Evolutionary conservation across 2,797 vertebrate species (phyloP), one percentile per base, ranked within the genome.

Genomic region (Enoplosus armatus): DNA sequence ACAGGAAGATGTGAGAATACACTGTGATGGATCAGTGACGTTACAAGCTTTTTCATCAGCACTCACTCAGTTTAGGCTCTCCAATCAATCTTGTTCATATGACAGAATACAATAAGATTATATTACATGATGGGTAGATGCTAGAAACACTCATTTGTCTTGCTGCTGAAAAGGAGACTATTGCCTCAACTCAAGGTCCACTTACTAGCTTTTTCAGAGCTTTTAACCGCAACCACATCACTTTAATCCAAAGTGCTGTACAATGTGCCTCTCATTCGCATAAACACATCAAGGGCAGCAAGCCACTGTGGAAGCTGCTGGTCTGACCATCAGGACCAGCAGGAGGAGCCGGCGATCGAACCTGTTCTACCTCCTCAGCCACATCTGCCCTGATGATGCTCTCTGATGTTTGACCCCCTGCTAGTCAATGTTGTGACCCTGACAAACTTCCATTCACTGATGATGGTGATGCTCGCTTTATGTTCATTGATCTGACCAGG

Each of bases 11-110:
- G 35, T 39, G n/a, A 15, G 56, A 60, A 26, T 14, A 50, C 61
- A 27, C 20, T 54, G 61, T 53, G 69, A 79, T 55, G 24, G 24
- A 55, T 79, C 70, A 48, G 2, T 39, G 37, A 55, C 62, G 72
- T 79, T 66, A 26, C 37, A 55, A 61, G 55, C 48, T 41, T 67
- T 48, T 62, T 58, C 26, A 47, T 69, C 5, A 6, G 35, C 51
- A 51, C 7, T 74, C 51, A 27, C 45, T 69, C 58, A 58, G 16
- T 68, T 33, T 33, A 33, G 24, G 26, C 43, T 69, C 16, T 20
- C 41, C 1, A 48, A 63, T 62, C 56, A 68, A n/a, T 31, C 58
- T 24, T 31, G 39, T 55, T 55, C 16, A 64, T n/a, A 27, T 20
- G 50, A 33, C 22, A 22, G 7, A 72, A 11, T 15, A 16, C 35